Evolutionary conservation across 2,113 vertebrate genomes (phyloP).

Genomic region (Phaethornis superciliosus): DNA sequence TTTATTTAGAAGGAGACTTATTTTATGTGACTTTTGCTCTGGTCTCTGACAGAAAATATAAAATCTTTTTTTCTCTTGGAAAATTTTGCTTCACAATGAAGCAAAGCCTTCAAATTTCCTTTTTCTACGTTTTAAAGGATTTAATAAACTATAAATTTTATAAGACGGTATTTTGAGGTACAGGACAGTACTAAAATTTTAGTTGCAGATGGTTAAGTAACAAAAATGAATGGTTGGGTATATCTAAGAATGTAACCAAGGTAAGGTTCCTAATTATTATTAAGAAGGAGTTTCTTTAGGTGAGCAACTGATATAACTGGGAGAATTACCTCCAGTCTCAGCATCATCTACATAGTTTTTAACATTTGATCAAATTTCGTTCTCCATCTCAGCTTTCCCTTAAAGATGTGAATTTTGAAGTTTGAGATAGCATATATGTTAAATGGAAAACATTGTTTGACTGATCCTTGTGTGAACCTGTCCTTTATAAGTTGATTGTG

Average conservation of each 20-base stretch:
- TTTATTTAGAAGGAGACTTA: background rate
- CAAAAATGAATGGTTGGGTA: background rate
- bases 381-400: background rate
- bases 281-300: background rate
- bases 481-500: background rate
- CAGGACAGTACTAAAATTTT: background rate
- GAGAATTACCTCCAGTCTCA: background rate
- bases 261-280: background rate
- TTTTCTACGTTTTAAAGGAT: background rate
- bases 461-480: background rate
- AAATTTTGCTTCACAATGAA: background rate
- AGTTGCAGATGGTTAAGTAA: background rate
- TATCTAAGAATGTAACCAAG: background rate
- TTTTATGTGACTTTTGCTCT: background rate
- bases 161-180: background rate
- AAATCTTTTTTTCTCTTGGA: background rate
- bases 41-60: background rate
- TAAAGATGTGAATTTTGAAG: background rate
- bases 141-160: background rate
- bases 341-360: background rate
- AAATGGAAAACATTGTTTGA: background rate
- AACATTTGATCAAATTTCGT: background rate
- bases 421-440: background rate
- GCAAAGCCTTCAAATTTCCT: background rate
- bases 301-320: background rate